Evolutionary conservation across 2,888 invertebrate genomes (phyloP), one percentile per base, ranked within the genome.

Genomic region (Gonocerus acuteangulatus): DNA sequence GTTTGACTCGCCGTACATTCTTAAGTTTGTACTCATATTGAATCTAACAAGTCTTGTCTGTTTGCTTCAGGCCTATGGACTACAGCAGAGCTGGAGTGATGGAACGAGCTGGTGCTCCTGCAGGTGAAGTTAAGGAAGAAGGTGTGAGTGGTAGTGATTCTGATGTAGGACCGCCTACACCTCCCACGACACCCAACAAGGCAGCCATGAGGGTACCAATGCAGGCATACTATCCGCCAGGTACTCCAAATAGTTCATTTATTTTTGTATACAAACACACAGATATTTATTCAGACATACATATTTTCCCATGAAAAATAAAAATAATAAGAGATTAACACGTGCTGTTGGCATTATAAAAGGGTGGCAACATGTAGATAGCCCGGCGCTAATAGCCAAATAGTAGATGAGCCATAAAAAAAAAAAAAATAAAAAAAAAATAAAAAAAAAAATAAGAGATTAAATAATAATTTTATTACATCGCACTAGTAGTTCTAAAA

Each of bases 181-280:
- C 71, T 11, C 70, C 71, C 16, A 69, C 69, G 11, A 71, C 71
- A 7, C 70, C 71, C 18, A 67, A 68, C 62, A 54, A 54, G 23
- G 36, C 54, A 11, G 54, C 36, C 3, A n/a, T 62, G 66, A 45
- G 57, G 27, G 15, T 47, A 13, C 54, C 54, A 2, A 21, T 42
- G 9, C 57, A 47, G 18, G 15, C 57, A 1, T 45, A 47, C 34
- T 57, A 45, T n/a, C 19, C 57, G 15, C 39, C 39, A 39, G 27
- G 27, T 27, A 27, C 27, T 27, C 4, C 9, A 9, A 27, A 27
- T 27, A 6, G 9, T 27, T 3, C 4, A 13, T 42, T 42, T 42
- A 16, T 42, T 15, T 13, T 42, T 42, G 13, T 16, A 34, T 9
- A 34, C 6, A 34, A 34, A 34, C 34, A n/a, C n/a, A n/a, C n/a